Evolutionary conservation across 2,797 vertebrate genomes (phyloP), one percentile per base, ranked within the genome.

Genomic region (Lates japonicus): DNA sequence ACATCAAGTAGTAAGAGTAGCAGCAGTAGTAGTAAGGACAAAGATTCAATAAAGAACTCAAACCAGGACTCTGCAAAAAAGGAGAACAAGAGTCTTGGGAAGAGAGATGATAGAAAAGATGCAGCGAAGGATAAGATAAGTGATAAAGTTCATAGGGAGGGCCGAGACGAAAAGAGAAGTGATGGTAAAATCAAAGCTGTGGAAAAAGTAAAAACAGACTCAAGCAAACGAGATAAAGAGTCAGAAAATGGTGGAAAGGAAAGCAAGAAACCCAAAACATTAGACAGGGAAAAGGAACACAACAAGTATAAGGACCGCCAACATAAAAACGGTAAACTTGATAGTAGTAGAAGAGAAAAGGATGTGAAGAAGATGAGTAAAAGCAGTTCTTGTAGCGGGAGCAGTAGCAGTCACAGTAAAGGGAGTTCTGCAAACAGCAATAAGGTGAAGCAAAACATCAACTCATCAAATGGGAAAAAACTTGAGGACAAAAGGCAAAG

Each of bases 311-410:
- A 91, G 70, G 72, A 93, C 1, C 78, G 8, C n/a, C 92, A 90
- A 0, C 57, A 87, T 62, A 96, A 93, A 80, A 97, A 96, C 1
- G 95, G 94, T n/a, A 93, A 94, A 80, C 86, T 95, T 13, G 81
- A 91, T 20, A 74, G 81, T 4, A 72, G 71, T 46, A 83, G 78
- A 67, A 88, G 70, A 71, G 92, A 90, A 46, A 94, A 90, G 55
- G 92, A 94, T 59, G 62, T 54, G 20, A 96, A 93, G 85, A 87
- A 55, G 37, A 52, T 68, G 0, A 65, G 52, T 71, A 94, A 92
- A 35, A 82, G 75, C 35, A 49, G 78, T 69, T 90, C 84, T 4
- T 88, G 46, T 46, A 84, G 81, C 35, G 25, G 37, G 35, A 94
- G 92, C 68, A 72, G 79, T 61, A 82, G 78, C 61, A 67, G 62